phyloP scores from a whole-genome alignment of 2,113 vertebrate species.

The Hylia prasina region DNA sequence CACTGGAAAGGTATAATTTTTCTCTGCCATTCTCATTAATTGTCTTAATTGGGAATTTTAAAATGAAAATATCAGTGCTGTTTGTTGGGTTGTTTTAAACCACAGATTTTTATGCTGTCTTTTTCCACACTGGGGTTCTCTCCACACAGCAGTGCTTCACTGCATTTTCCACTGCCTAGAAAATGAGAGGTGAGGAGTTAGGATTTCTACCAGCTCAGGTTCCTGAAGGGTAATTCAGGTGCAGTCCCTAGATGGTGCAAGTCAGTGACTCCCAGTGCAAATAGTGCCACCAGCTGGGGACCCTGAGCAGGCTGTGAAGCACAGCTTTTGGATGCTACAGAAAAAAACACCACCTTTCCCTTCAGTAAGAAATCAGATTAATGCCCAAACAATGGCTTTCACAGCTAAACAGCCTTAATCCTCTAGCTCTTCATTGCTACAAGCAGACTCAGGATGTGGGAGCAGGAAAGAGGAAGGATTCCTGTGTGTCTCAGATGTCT shows the following conservation, averaged over 20 bases:
- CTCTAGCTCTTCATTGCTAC: neutral
- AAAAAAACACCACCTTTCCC: neutral
- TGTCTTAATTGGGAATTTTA: neutral
- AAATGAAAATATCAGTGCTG: neutral
- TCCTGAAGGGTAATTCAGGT: neutral
- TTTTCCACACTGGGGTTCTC: neutral
- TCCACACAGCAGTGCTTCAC: neutral
- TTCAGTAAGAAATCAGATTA: neutral
- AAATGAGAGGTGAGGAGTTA: neutral
- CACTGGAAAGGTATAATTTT: neutral
- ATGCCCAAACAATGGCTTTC: neutral
- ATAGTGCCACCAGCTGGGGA: constrained; percentile 59
- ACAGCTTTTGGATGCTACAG: neutral
- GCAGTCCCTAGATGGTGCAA: accelerated
- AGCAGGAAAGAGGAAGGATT: neutral
- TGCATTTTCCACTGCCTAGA: neutral
- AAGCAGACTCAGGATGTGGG: neutral
- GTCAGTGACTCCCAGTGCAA: neutral
- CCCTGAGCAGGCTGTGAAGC: neutral
- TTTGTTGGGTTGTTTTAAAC: neutral
- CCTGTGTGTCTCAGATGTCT: accelerated
- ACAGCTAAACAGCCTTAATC: neutral
- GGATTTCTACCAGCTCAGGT: neutral
- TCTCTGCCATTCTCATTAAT: neutral
- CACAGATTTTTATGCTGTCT: neutral